Evolutionary conservation across 2,888 invertebrate species (phyloP), one percentile per base, ranked within the genome.

Genomic region (Leptopterna dolabrata): DNA sequence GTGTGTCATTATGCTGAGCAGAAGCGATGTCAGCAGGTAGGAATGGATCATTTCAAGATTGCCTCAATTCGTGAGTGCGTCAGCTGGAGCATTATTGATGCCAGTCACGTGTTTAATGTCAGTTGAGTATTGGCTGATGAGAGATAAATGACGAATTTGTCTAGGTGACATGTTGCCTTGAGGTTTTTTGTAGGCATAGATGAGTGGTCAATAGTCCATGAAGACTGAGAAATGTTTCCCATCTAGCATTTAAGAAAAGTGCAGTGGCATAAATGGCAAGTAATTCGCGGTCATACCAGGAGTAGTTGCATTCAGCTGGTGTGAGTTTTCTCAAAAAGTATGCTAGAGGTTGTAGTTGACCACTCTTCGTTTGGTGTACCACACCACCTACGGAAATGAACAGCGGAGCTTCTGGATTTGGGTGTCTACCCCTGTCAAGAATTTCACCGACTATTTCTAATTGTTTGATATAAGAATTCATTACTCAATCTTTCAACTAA

Each of bases 361-460:
- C 63, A 14, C 88, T 24, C 0, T 36, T 3, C 27, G 71, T 36
- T 88, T 92, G 92, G 84, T 92, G 91, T 11, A 92, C 80, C 0
- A 90, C n/a, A 0, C 91, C 91, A 0, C 92, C 92, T 3, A 92
- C 90, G 1, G 92, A 90, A 0, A 92, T 24, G 0, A 90, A 89
- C 1, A 92, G 71, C 55, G 90, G 78, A 0, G 91, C 91, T n/a
- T 89, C 19, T 0, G 85, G 19, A 9, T 90, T 90, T 0, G 91
- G 92, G n/a, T n/a, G n/a, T n/a, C n/a, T n/a, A n/a, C n/a, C n/a
- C n/a, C n/a, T n/a, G n/a, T n/a, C n/a, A n/a, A n/a, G n/a, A n/a
- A n/a, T n/a, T n/a, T n/a, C n/a, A n/a, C n/a, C n/a, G n/a, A n/a
- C n/a, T n/a, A n/a, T n/a, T n/a, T n/a, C n/a, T n/a, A n/a, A n/a